phyloP scores from a whole-genome alignment of 2,113 vertebrate genomes.

The Syrrhaptes paradoxus region DNA sequence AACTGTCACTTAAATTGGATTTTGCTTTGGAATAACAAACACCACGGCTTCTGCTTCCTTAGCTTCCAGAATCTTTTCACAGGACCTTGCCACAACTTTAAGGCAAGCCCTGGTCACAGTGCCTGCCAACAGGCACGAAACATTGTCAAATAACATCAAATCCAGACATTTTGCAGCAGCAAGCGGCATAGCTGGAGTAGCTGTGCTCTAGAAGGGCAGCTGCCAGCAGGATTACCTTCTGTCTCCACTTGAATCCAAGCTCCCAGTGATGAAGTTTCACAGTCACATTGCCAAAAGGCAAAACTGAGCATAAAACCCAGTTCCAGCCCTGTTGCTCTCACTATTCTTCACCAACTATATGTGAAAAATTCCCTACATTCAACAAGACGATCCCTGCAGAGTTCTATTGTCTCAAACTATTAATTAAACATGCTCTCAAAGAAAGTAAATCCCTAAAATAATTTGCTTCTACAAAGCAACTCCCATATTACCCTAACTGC shows the following conservation, averaged over 20 bases:
- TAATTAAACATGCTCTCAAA: conserved; percentile 59
- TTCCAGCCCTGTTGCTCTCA: neutral
- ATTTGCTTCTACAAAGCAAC: conserved; percentile 35
- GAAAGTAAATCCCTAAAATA: conserved; percentile 56
- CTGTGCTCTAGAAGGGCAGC: neutral
- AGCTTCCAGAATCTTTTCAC: neutral
- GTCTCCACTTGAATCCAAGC: neutral
- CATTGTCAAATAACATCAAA: fast-evolving
- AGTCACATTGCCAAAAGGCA: neutral
- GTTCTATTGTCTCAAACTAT: conserved; percentile 55
- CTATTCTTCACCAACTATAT: conserved; percentile 10
- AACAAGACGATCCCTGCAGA: conserved; percentile 9
- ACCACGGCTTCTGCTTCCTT: neutral
- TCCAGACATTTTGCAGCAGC: neutral
- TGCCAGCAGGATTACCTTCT: neutral
- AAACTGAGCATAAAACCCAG: neutral
- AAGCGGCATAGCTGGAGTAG: neutral
- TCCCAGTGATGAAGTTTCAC: neutral
- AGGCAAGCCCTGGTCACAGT: neutral
- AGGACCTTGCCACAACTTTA: neutral
- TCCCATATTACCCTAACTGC: neutral
- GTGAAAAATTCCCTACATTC: conserved; percentile 40
- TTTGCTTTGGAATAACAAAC: fast-evolving
- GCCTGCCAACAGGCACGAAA: neutral
- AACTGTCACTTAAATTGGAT: neutral